Evolutionary conservation across 2,888 invertebrate species (phyloP), one percentile per base, ranked within the genome.

Genomic region (Entomobrya multifasciata): DNA sequence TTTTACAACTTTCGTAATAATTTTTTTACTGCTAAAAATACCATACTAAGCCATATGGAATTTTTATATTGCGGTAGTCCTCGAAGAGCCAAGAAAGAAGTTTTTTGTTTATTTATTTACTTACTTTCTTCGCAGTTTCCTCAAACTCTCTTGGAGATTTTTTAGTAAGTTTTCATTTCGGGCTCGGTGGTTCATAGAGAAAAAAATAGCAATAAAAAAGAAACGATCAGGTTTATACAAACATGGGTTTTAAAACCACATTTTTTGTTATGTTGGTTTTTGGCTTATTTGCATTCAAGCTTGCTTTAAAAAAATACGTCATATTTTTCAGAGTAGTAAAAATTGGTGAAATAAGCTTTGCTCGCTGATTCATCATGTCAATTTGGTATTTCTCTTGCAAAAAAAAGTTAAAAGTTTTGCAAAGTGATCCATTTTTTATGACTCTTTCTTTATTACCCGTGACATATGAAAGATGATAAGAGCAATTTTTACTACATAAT

Each of bases 241-340:
- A 57, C 57, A 57, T 55, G 55, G 55, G n/a, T n/a, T n/a, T n/a
- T n/a, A n/a, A n/a, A 30, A 62, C 30, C 62, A 62, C 30, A 11
- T 62, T 62, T 62, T 62, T 30, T 62, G 62, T 27, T 36, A 30
- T 62, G 30, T 62, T 62, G 27, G 30, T 62, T 62, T 30, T n/a
- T 5, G 17, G 15, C 62, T 30, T 62, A 10, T 62, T 15, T 62
- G 25, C 20, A 11, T 17, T n/a, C n/a, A n/a, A n/a, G n/a, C n/a
- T n/a, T n/a, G n/a, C n/a, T n/a, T n/a, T n/a, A n/a, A n/a, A n/a
- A n/a, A n/a, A n/a, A n/a, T n/a, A n/a, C n/a, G n/a, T n/a, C n/a
- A n/a, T n/a, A n/a, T n/a, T n/a, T n/a, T n/a, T n/a, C n/a, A n/a
- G n/a, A n/a, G n/a, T n/a, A n/a, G n/a, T n/a, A n/a, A n/a, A n/a